A percentile compares a stretch with the other conserved stretches of the same genome.
Conservation (phyloP, 2,888 invertebrate species). For the Ormia ochracea region DNA sequence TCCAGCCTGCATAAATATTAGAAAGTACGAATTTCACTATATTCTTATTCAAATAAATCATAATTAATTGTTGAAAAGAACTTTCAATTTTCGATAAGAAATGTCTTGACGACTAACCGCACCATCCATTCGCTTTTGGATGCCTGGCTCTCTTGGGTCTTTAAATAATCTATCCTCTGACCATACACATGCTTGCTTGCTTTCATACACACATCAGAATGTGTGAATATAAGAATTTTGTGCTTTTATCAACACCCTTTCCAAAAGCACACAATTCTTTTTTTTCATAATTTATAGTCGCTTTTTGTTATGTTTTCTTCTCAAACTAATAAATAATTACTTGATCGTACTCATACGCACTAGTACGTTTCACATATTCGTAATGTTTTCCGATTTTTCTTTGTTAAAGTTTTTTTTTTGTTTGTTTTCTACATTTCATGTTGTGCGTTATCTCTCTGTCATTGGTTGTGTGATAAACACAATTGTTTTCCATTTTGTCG, state of each 20-base stretch:
- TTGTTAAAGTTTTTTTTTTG: neutral
- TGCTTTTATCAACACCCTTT: constrained; percentile 1
- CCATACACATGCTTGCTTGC: too few relatives aligned
- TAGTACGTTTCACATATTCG: neutral
- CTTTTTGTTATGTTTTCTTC: neutral
- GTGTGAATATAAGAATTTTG: neutral
- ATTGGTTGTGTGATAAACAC: constrained; percentile 17
- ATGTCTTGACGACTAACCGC: neutral
- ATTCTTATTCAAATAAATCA: neutral
- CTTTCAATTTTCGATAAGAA: neutral
- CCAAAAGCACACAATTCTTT: neutral
- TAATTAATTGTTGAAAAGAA: neutral
- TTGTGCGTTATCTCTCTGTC: constrained; percentile 24
- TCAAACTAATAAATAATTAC: neutral
- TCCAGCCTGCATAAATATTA: too few relatives aligned
- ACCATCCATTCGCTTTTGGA: neutral
- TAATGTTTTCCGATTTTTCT: neutral
- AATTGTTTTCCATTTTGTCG: constrained; percentile 11
- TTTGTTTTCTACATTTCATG: neutral
- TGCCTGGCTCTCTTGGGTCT: neutral
- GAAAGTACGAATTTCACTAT: too few relatives aligned
- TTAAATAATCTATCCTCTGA: neutral
- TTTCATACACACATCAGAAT: neutral
- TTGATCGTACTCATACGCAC: neutral
- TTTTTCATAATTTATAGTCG: constrained; percentile 17